Evolutionary conservation across 2,888 invertebrate genomes (phyloP).

Genomic region (Drosophila gaucha): DNA sequence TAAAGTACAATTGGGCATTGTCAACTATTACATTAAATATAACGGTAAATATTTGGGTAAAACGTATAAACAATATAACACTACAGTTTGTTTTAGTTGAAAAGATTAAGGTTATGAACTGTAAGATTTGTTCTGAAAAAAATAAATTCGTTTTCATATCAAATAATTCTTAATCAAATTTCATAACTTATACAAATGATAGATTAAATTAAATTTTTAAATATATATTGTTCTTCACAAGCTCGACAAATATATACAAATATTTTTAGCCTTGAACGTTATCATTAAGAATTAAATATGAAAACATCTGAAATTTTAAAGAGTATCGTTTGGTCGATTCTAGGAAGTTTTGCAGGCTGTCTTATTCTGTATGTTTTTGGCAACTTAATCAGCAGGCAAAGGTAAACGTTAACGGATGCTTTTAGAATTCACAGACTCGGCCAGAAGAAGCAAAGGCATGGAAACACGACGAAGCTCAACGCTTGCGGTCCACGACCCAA

Average conservation of each 20-base stretch:
- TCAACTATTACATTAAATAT: not conserved
- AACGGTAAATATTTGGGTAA: slow-evolving; percentile 10
- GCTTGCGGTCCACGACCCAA: slow-evolving; percentile 47
- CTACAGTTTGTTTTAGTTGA: not conserved
- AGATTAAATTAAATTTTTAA: not conserved
- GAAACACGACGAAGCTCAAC: slow-evolving; percentile 36
- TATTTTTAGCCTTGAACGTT: not conserved
- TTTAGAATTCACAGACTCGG: slow-evolving; percentile 67
- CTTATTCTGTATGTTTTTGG: slow-evolving; percentile 61
- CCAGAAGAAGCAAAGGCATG: slow-evolving; percentile 25
- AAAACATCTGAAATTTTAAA: not conserved
- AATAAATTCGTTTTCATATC: too few relatives aligned
- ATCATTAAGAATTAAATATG: not conserved
- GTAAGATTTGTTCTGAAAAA: too few relatives aligned
- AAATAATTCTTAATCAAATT: too few relatives aligned
- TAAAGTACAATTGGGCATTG: slow-evolving; percentile 4
- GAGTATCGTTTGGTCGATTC: slow-evolving; percentile 12
- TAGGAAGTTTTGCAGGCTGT: not conserved
- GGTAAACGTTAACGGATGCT: slow-evolving; percentile 70
- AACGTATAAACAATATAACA: not conserved
- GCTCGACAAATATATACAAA: too few relatives aligned
- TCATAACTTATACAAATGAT: too few relatives aligned
- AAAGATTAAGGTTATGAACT: too few relatives aligned
- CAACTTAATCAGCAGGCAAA: slow-evolving; percentile 72
- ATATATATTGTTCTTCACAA: not conserved